Percentiles rank a stretch among this genome's conserved stretches.
Evolutionary conservation across 2,797 vertebrate genomes (phyloP).

Genomic region (Aeoliscus strigatus): DNA sequence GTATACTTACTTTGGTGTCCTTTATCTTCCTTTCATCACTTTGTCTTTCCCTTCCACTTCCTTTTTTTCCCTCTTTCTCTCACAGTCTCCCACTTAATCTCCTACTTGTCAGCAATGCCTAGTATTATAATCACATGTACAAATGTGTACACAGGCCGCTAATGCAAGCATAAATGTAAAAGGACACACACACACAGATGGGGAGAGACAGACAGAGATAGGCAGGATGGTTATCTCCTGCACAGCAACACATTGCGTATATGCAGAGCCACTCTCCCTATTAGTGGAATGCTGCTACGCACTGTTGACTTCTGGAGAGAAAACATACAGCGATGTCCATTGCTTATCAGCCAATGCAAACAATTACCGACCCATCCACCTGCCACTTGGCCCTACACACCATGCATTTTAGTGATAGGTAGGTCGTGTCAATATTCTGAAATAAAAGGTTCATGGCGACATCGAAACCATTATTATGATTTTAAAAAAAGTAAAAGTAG

Average conservation of each 20-base stretch:
- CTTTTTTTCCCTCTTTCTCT: slow-evolving; percentile 9
- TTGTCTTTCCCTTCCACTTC: slow-evolving; percentile 23
- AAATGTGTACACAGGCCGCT: slow-evolving; percentile 21
- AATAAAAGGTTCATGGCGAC: slow-evolving; percentile 30
- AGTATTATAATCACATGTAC: slow-evolving; percentile 31
- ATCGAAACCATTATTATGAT: no score
- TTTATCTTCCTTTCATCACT: slow-evolving; percentile 29
- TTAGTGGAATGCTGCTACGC: slow-evolving; percentile 69
- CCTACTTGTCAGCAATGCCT: slow-evolving; percentile 29
- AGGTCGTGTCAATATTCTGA: slow-evolving; percentile 17
- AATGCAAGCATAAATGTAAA: slow-evolving; percentile 22
- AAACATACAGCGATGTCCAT: slow-evolving; percentile 64
- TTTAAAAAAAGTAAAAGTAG: no score
- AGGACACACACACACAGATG: slow-evolving; percentile 13
- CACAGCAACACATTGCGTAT: slow-evolving; percentile 75
- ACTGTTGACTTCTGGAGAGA: slow-evolving; percentile 71
- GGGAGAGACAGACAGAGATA: slow-evolving; percentile 23
- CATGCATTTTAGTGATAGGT: slow-evolving; percentile 3
- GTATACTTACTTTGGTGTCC: no score
- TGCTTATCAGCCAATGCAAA: slow-evolving; percentile 55
- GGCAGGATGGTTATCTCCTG: slow-evolving; percentile 60
- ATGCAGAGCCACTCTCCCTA: slow-evolving; percentile 71
- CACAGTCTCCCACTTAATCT: slow-evolving; percentile 21
- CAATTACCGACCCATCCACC: slow-evolving; percentile 48
- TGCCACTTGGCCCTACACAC: slow-evolving; percentile 21